Evolutionary conservation across 2,888 invertebrate species (phyloP).

Genomic region (Leptopterna dolabrata): DNA sequence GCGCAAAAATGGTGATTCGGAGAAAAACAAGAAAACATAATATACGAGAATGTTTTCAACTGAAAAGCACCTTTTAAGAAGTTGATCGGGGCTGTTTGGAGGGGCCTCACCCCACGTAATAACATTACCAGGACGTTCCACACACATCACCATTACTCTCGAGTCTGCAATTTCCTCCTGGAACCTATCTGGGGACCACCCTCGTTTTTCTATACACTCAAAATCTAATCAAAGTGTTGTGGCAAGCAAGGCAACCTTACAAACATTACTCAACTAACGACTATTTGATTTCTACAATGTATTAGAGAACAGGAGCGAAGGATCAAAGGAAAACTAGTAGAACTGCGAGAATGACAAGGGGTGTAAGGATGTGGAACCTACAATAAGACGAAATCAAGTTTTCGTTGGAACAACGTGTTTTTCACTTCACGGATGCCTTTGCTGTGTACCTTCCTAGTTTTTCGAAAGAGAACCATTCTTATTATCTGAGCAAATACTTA

Average conservation of each 20-base stretch:
- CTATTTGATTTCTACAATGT: no score
- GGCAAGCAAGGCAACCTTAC: not conserved
- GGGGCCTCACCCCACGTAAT: slow-evolving; percentile 6
- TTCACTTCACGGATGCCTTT: no score
- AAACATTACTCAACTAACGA: no score
- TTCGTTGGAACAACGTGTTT: no score
- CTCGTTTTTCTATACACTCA: not conserved
- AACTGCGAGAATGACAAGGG: no score
- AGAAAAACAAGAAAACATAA: not conserved
- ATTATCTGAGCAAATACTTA: no score
- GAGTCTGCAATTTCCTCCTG: not conserved
- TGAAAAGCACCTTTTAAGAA: slow-evolving; percentile 3
- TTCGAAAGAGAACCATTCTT: no score
- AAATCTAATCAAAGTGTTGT: not conserved
- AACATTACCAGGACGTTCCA: not conserved
- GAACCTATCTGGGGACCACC: not conserved
- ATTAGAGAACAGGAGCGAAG: no score
- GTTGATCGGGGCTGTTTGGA: not conserved
- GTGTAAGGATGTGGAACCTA: no score
- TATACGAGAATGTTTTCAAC: not conserved
- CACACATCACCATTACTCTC: not conserved
- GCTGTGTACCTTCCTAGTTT: no score
- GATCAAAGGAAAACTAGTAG: no score
- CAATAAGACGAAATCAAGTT: no score
- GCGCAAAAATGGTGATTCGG: not conserved